Conservation (phyloP, 2,888 invertebrate genomes). For the Callyntrura sp. region DNA sequence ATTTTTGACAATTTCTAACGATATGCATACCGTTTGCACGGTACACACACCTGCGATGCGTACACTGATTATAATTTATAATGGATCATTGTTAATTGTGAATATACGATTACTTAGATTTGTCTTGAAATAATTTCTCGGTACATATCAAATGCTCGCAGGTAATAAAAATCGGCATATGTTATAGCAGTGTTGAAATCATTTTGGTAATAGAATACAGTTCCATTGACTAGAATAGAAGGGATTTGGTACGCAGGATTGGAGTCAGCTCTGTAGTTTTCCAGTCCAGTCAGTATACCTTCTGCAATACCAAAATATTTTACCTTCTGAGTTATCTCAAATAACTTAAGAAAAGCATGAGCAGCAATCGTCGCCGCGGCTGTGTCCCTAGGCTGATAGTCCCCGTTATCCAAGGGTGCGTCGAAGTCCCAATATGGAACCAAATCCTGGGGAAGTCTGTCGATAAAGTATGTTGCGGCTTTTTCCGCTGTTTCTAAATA, state of each 20-base stretch:
- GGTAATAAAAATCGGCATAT: constrained; percentile 82
- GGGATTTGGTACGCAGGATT: constrained; percentile 77
- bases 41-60: too few species aligned
- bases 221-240: constrained; percentile 81
- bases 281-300: constrained; percentile 77
- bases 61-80: too few species aligned
- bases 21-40: too few species aligned
- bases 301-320: constrained; percentile 79
- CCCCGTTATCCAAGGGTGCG: constrained; percentile 69
- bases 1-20: too few species aligned
- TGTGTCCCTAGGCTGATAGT: constrained; percentile 82
- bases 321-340: constrained; percentile 60
- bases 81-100: too few species aligned
- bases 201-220: constrained; percentile 76
- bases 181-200: constrained; percentile 81
- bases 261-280: constrained; percentile 79
- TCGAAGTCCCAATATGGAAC: constrained; percentile 82
- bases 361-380: constrained; percentile 80
- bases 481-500: constrained; percentile 76
- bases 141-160: constrained; percentile 79
- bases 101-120: too few species aligned
- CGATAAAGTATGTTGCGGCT: constrained; percentile 79
- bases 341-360: constrained; percentile 78
- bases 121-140: constrained; percentile 47
- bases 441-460: constrained; percentile 74